Evolutionary conservation across 2,113 vertebrate species (phyloP), one percentile per base, ranked within the genome.

Genomic region (Ahaetulla prasina): DNA sequence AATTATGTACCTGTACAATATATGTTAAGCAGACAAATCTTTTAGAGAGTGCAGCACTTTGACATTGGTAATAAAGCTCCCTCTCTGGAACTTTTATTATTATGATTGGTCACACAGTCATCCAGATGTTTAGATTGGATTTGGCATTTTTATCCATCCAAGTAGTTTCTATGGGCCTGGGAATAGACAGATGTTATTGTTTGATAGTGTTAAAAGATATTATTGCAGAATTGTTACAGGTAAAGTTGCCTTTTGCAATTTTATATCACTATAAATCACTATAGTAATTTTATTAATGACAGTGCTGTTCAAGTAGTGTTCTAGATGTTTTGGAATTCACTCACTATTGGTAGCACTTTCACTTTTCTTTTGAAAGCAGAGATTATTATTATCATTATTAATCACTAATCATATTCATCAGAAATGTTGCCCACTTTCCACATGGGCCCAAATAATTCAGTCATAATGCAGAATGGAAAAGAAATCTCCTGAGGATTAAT

Each of bases 401-500:
- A 1, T 54, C 87, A 80, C 35, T 39, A 30, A 93, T 60, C 87
- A 93, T 93, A 63, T 18, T 43, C 22, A 60, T 89, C 1, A 12
- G 80, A 39, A 20, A 63, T 30, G 91, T 93, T 88, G 91, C 53
- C 30, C 54, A 0, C 0, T 43, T 43, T 2, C 92, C 93, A 68
- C 80, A 43, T 55, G 20, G 0, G 0, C 27, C n/a, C 85, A 50
- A 55, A 91, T 68, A 84, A 43, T 94, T 94, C 55, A 87, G 45
- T 87, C 63, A 49, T 89, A n/a, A 80, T 47, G 74, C 89, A 55
- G 0, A 0, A 94, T 89, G 68, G 85, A 68, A 68, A 35, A n/a
- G 52, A 92, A 35, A 25, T 7, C 87, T 91, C 23, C 74, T 25
- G 93, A 96, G 93, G 12, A 52, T 53, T 53, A 87, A 53, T 53